Evolutionary conservation across 1,140 invertebrate genomes (phyloP).

Genomic region (Pseudobourletiella spinata): DNA sequence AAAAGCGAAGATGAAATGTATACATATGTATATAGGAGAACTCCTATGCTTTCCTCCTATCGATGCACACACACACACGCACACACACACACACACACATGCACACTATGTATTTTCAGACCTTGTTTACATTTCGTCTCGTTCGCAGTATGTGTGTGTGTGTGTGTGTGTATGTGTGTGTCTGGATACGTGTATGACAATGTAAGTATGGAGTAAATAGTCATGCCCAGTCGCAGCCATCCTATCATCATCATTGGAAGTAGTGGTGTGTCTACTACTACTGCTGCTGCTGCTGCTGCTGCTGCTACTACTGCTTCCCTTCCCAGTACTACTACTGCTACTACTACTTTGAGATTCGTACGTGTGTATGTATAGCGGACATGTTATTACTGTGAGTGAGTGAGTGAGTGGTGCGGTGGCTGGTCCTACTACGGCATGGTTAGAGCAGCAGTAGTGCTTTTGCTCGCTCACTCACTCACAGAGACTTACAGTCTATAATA

Average conservation of each 20-base stretch:
- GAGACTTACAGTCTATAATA: not conserved
- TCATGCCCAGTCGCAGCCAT: not conserved
- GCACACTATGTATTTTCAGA: not conserved
- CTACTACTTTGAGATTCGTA: not conserved
- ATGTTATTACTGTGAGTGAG: not conserved
- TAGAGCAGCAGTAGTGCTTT: not conserved
- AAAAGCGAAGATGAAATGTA: too few relatives aligned
- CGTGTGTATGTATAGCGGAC: not conserved
- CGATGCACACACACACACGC: not conserved
- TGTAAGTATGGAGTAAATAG: too few relatives aligned
- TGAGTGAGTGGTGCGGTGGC: not conserved
- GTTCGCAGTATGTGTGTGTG: too few relatives aligned
- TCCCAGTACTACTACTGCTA: not conserved
- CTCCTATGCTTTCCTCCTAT: too few relatives aligned
- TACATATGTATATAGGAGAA: too few relatives aligned
- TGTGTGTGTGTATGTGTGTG: too few relatives aligned
- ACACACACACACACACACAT: not conserved
- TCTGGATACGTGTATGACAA: too few relatives aligned
- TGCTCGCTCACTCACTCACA: not conserved
- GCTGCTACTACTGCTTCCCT: not conserved
- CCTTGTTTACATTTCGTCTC: slow-evolving; percentile 5
- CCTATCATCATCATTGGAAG: not conserved
- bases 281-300: not conserved
- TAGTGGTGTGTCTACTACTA: not conserved
- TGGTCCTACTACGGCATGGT: not conserved